phyloP scores from a whole-genome alignment of 1,140 invertebrate genomes.

The Semibalanus balanoides region DNA sequence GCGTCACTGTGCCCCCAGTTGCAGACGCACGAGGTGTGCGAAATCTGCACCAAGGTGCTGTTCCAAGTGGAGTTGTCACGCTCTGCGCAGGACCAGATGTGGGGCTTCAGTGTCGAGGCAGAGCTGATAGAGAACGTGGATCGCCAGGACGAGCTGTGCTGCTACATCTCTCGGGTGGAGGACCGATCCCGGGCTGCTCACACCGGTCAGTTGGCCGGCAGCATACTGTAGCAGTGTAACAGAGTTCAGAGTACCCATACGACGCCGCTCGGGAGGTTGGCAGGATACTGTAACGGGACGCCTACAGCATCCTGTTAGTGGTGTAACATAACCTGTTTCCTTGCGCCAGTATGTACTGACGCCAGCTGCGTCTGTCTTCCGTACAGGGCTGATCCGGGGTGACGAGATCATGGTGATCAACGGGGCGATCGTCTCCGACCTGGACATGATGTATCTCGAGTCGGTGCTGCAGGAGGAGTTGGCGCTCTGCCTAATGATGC shows the following conservation, averaged over 20 bases:
- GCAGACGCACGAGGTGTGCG: constrained; percentile 86
- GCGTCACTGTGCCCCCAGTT: constrained; percentile 40
- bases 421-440: constrained; percentile 87
- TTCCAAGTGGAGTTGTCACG: constrained; percentile 89
- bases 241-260: too few species aligned
- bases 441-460: constrained; percentile 99
- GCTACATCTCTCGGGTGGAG: constrained; percentile 88
- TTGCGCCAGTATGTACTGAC: constrained; percentile 1
- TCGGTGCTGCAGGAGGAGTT: constrained; percentile 82
- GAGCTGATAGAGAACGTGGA: constrained; percentile 91
- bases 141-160: constrained; percentile 87
- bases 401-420: constrained; percentile 99
- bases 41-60: constrained; percentile 90
- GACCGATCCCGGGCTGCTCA: constrained; percentile 88
- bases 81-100: constrained; percentile 80
- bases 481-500: constrained; percentile 92
- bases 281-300: too few species aligned
- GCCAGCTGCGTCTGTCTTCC: constrained; percentile 20
- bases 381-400: constrained; percentile 81
- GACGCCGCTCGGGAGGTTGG: too few species aligned
- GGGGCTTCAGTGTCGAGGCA: constrained; percentile 94
- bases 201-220: constrained; percentile 48
- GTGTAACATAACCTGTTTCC: too few species aligned
- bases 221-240: background rate
- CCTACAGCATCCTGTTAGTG: too few species aligned